Evolutionary conservation across 2,888 invertebrate genomes (phyloP).

Genomic region (Osedax fenrisi): DNA sequence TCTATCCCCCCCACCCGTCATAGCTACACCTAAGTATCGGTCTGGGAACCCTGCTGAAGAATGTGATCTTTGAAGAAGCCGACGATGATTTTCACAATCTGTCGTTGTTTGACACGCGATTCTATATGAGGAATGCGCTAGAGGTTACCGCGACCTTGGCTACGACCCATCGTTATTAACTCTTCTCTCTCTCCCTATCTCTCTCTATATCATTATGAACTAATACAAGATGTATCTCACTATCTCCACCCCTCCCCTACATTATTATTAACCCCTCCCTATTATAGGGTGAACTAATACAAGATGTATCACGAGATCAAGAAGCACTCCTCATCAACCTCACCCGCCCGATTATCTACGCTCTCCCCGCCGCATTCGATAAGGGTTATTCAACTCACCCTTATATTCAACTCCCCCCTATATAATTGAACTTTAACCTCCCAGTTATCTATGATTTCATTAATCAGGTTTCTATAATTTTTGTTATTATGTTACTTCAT

Average conservation of each 20-base stretch:
- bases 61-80: slow-evolving; percentile 89
- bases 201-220: too few relatives aligned
- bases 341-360: slow-evolving; percentile 81
- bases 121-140: slow-evolving; percentile 57
- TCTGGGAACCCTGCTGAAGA: slow-evolving; percentile 79
- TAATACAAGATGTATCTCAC: too few relatives aligned
- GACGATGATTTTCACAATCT: slow-evolving; percentile 93
- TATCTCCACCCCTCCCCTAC: too few relatives aligned
- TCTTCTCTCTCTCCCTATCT: too few relatives aligned
- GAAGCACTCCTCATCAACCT: slow-evolving; percentile 63
- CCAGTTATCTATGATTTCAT: too few relatives aligned
- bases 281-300: slow-evolving; percentile 75
- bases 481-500: too few relatives aligned
- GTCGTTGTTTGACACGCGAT: slow-evolving; percentile 90
- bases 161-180: too few relatives aligned
- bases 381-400: slow-evolving; percentile 56
- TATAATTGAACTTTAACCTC: too few relatives aligned
- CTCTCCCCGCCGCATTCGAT: slow-evolving; percentile 92
- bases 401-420: too few relatives aligned
- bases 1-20: slow-evolving; percentile 42
- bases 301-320: slow-evolving; percentile 58
- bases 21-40: slow-evolving; percentile 85
- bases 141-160: too few relatives aligned
- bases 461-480: too few relatives aligned
- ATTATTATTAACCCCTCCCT: slow-evolving; percentile 20